Base-by-base conservation (phyloP, 2,113 vertebrate genomes). In the Sander lucioperca region DNA sequence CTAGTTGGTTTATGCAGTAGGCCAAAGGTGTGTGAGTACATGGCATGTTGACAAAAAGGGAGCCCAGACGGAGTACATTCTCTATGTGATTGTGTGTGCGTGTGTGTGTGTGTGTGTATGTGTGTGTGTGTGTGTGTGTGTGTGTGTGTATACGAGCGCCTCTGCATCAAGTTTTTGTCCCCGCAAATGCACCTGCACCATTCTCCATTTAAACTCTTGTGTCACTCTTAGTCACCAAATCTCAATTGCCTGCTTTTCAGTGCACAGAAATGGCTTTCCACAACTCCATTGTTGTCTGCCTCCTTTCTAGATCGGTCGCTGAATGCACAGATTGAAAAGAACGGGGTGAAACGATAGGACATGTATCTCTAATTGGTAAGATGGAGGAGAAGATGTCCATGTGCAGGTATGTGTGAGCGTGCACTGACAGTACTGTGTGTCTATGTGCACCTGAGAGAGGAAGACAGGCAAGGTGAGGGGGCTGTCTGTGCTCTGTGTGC, bases 231-330 rank as follows among this genome's bases (percentile, higher is more conserved):
- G 81, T 86, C 77, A 80, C 82, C 69, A 85, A 56, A 85, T 88
- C 85, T 85, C 75, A 89, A 89, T 83, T 91, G 80, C 83, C 82
- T 54, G 25, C 83, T 74, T 85, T 85, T 89, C 86, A 89, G 68
- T 63, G 80, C 88, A 77, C 86, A 88, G 84, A 91, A 89, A 84
- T 59, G 62, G 84, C 85, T 95, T 91, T 94, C 92, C 87, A 88
- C 87, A 88, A 81, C 71, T 86, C 80, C 82, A 92, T 92, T 94
- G 93, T 94, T 63, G 1, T 2, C 10, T 12, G 74, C 65, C 86
- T 90, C 23, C 87, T 85, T 88, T 79, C 74, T 66, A 84, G 86
- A 90, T 85, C 47, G 15, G 61, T 65, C 83, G 54, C 78, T 91
- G 91, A 92, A 93, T 84, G 76, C 86, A 69, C 0, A 0, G 85